Percentiles rank a stretch among this genome's conserved stretches.
Evolutionary conservation across 2,888 invertebrate genomes (phyloP).

Genomic region (Poecilus cupreus): DNA sequence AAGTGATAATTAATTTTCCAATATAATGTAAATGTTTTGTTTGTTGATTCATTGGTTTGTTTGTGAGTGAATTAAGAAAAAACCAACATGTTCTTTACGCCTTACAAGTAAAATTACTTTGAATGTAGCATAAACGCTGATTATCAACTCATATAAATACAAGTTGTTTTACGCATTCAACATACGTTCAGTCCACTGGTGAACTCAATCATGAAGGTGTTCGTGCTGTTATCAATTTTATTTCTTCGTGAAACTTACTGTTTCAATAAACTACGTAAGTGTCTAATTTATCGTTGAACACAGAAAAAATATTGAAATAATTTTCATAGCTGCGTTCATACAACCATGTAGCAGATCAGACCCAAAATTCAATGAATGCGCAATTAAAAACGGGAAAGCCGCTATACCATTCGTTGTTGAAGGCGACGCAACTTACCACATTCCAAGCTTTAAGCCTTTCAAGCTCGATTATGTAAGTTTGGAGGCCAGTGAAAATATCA

Average conservation of each 20-base stretch:
- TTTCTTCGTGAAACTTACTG: background rate
- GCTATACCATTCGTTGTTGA: conserved; percentile 1
- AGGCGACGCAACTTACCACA: conserved; percentile 40
- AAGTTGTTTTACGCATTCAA: background rate
- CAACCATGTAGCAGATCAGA: conserved; percentile 33
- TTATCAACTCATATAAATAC: background rate
- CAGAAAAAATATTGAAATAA: background rate
- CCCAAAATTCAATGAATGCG: conserved; percentile 44
- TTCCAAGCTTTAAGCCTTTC: conserved; percentile 41
- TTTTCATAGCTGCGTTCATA: conserved; percentile 34
- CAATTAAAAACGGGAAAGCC: conserved; percentile 11
- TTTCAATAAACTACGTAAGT: background rate
- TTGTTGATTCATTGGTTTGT: no score
- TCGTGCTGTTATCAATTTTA: background rate
- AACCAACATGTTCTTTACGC: no score
- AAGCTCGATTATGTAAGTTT: conserved; percentile 19
- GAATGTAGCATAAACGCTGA: background rate
- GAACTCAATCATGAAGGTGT: background rate
- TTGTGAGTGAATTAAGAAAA: no score
- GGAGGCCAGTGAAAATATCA: conserved; percentile 24
- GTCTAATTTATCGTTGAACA: no score
- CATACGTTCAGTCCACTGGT: background rate
- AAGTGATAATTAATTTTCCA: no score
- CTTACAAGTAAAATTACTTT: background rate
- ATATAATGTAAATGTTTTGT: no score